Evolutionary conservation across 1,140 invertebrate genomes (phyloP).

Genomic region (Sweltsa coloradensis): DNA sequence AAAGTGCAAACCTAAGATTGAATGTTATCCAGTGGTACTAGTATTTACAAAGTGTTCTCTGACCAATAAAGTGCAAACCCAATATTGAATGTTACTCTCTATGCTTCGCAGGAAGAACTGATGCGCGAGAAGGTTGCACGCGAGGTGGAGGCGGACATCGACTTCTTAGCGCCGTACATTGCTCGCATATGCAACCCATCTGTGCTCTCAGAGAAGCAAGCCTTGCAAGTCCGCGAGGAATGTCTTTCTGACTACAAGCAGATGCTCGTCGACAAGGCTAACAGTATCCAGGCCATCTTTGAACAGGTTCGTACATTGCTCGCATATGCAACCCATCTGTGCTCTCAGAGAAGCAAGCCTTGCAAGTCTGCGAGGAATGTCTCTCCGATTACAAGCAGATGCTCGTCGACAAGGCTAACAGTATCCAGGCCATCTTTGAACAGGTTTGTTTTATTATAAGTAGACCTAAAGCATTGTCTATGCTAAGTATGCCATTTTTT

Average conservation of each 20-base stretch:
- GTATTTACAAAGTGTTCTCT: too few relatives aligned
- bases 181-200: constrained; percentile 32
- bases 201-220: constrained; percentile 26
- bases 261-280: constrained; percentile 33
- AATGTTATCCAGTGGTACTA: too few relatives aligned
- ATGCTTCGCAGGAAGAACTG: constrained; percentile 27
- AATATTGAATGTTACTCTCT: too few relatives aligned
- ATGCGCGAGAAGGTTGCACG: constrained; percentile 24
- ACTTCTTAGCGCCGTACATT: constrained; percentile 44
- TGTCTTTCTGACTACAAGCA: constrained; percentile 43
- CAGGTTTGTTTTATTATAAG: background rate
- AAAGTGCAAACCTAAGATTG: too few relatives aligned
- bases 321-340: constrained; percentile 29
- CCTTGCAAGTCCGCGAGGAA: constrained; percentile 28
- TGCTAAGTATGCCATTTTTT: background rate
- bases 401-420: background rate
- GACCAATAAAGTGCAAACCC: too few relatives aligned
- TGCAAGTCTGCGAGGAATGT: constrained; percentile 31
- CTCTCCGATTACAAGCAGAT: constrained; percentile 20
- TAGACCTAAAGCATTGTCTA: background rate
- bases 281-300: constrained; percentile 36
- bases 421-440: background rate
- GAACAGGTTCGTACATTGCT: constrained; percentile 28
- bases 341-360: constrained; percentile 28
- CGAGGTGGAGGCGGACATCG: constrained; percentile 28